Evolutionary conservation across 2,113 vertebrate species (phyloP).

Genomic region (Mormoops blainvillei): DNA sequence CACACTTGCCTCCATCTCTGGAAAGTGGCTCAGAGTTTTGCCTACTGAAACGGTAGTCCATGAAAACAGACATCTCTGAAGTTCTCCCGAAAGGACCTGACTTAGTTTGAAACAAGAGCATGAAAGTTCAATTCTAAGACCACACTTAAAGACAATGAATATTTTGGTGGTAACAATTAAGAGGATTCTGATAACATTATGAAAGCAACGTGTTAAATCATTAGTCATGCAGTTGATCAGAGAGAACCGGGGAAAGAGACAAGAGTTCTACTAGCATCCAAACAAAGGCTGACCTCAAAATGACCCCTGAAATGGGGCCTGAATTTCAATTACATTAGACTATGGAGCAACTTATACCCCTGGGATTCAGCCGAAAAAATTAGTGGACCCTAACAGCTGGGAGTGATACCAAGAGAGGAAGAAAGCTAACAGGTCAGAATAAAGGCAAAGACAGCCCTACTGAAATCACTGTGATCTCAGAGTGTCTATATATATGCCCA

Average conservation of each 20-base stretch:
- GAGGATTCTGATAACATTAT: neutral
- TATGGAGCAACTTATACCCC: neutral
- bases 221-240: neutral
- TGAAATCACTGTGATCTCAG: neutral
- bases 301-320: neutral
- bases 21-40: neutral
- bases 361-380: neutral
- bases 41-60: neutral
- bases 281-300: neutral
- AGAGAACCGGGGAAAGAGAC: neutral
- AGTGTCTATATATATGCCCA: neutral
- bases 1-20: neutral
- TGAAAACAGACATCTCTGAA: neutral
- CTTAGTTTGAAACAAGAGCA: neutral
- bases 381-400: too few species aligned
- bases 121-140: neutral
- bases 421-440: neutral
- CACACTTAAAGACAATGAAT: neutral
- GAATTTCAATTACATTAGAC: neutral
- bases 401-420: neutral
- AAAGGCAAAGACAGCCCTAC: neutral
- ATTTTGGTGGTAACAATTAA: neutral
- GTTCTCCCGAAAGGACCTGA: neutral
- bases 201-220: neutral
- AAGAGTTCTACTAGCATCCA: neutral